Percentiles rank a stretch among this genome's conserved stretches.
These are phyloP conservation scores for Neodiprion fabricii DNA, from an alignment of 1,140 invertebrate genomes.

Conservation along the genomic window DNA sequence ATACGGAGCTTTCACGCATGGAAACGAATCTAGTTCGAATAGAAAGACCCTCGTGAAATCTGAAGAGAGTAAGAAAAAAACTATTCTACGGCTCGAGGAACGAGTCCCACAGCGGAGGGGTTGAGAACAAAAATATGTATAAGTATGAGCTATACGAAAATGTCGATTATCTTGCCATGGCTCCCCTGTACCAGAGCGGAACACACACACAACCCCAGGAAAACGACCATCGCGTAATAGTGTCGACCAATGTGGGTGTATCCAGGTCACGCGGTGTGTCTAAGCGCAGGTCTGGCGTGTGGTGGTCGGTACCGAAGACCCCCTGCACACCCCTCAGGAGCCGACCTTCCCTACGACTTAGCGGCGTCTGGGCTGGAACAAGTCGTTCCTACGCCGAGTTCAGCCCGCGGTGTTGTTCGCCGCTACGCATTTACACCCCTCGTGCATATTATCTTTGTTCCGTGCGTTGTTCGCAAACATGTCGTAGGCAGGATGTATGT, in stretches of 20 bases:
- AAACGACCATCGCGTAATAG: neutral
- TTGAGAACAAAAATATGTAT: neutral
- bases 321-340: constrained; percentile 4
- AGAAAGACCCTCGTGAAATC: too few species aligned
- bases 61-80: too few species aligned
- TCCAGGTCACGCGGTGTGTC: constrained; percentile 44
- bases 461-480: too few species aligned
- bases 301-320: constrained; percentile 25
- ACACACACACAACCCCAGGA: too few species aligned
- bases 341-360: neutral
- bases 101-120: too few species aligned
- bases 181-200: neutral
- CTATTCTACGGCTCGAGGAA: too few species aligned
- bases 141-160: constrained; percentile 7
- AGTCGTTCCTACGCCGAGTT: neutral
- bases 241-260: constrained; percentile 27
- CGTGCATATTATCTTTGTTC: too few species aligned
- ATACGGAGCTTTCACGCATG: neutral
- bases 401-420: neutral
- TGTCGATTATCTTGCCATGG: neutral
- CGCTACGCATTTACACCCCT: neutral
- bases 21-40: too few species aligned
- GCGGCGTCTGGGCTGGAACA: constrained; percentile 3
- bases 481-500: too few species aligned
- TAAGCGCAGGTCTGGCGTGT: constrained; percentile 47